Percentiles rank a stretch among this genome's conserved stretches.
Evolutionary conservation across 2,113 vertebrate genomes (phyloP).

Genomic region (Grammomys dolichurus): DNA sequence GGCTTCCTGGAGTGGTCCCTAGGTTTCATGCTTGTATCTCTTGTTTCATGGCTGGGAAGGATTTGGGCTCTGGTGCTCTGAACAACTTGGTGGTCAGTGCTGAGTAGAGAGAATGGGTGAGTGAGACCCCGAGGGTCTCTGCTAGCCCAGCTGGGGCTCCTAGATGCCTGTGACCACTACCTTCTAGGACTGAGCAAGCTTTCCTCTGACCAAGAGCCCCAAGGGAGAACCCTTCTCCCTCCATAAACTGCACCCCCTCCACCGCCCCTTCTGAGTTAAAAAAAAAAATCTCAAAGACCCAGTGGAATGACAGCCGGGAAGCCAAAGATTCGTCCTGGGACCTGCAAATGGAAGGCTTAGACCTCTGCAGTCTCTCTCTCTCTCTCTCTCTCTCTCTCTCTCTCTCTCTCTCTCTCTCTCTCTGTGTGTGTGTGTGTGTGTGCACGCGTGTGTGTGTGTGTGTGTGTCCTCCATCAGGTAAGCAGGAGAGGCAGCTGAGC

Average conservation of each 20-base stretch:
- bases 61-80: neutral
- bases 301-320: neutral
- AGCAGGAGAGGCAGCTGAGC: neutral
- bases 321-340: neutral
- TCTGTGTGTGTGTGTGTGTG: neutral
- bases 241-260: fast-evolving
- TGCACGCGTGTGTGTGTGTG: neutral
- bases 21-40: neutral
- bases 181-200: neutral
- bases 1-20: neutral
- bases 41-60: neutral
- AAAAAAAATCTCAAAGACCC: neutral
- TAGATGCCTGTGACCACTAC: neutral
- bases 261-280: neutral
- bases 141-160: neutral
- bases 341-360: neutral
- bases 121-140: neutral
- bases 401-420: neutral
- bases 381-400: no score
- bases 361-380: neutral
- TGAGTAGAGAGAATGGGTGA: neutral
- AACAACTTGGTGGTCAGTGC: neutral
- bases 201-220: neutral
- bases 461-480: neutral
- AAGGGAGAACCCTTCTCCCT: neutral